A percentile compares a stretch with the other conserved stretches of the same genome.
These are phyloP conservation scores for Astyanax mexicanus DNA, from an alignment of 2,797 vertebrate species.

Conservation along the genomic window DNA sequence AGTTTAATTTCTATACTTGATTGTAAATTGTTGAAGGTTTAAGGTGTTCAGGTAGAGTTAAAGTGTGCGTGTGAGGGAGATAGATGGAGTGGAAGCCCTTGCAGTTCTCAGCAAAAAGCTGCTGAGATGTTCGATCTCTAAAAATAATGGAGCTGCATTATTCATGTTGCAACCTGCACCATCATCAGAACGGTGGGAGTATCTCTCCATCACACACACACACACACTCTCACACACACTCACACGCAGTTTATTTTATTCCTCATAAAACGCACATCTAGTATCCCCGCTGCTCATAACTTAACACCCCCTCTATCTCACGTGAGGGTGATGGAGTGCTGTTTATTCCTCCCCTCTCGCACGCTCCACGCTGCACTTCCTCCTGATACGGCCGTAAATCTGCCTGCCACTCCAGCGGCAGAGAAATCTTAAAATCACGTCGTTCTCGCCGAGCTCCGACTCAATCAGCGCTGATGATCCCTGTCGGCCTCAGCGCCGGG, in stretches of 20 bases:
- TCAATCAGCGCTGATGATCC: neutral
- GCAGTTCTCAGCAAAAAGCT: conserved; percentile 51
- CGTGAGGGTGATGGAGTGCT: neutral
- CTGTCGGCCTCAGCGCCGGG: neutral
- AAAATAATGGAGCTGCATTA: conserved; percentile 58
- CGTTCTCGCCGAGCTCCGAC: neutral
- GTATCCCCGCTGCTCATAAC: neutral
- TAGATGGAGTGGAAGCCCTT: conserved; percentile 40
- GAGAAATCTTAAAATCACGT: neutral
- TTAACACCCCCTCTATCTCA: neutral
- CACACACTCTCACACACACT: conserved; percentile 11
- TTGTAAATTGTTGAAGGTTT: too few relatives aligned
- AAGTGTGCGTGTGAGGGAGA: neutral
- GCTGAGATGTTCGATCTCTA: conserved; percentile 47
- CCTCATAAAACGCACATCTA: neutral
- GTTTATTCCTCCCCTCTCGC: neutral
- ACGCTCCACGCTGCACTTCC: neutral
- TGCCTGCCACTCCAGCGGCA: neutral
- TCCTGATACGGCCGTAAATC: neutral
- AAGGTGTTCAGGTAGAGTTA: too few relatives aligned
- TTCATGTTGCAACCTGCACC: conserved; percentile 54
- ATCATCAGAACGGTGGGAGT: conserved; percentile 48
- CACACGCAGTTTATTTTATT: neutral
- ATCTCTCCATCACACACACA: conserved; percentile 21
- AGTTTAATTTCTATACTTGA: too few relatives aligned